Percentiles rank a stretch among this genome's conserved stretches.
These are phyloP conservation scores for Troides aeacus DNA, from an alignment of 2,888 invertebrate species.

Conservation along the genomic window DNA sequence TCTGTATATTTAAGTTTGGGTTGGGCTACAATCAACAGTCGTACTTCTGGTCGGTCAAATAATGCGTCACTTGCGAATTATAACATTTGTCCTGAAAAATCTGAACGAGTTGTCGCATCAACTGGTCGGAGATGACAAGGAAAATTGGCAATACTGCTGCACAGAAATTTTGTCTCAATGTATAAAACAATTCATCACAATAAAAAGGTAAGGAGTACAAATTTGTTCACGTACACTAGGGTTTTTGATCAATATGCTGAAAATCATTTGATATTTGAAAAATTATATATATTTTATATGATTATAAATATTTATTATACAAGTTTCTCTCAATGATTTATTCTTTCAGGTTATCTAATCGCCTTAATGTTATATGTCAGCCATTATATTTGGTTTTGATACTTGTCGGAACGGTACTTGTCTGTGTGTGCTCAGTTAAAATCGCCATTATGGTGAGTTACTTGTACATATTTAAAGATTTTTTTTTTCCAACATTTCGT, in stretches of 20 bases:
- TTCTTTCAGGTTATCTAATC: slow-evolving; percentile 59
- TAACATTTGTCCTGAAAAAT: slow-evolving; percentile 56
- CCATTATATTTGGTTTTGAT: slow-evolving; percentile 66
- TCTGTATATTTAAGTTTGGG: slow-evolving; percentile 51
- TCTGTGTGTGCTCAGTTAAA: slow-evolving; percentile 71
- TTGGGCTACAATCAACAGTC: slow-evolving; percentile 64
- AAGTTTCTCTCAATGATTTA: not conserved
- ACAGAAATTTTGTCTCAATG: slow-evolving; percentile 55
- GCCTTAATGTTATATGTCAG: slow-evolving; percentile 61
- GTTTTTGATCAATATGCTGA: not conserved
- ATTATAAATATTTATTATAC: no score
- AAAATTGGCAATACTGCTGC: slow-evolving; percentile 52
- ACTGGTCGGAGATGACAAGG: slow-evolving; percentile 39
- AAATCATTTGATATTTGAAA: not conserved
- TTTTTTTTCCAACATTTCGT: not conserved
- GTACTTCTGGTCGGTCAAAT: slow-evolving; percentile 60
- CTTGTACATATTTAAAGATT: no score
- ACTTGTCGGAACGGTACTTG: slow-evolving; percentile 60
- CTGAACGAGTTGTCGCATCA: slow-evolving; percentile 55
- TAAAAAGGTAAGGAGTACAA: slow-evolving; percentile 53
- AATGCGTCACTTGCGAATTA: slow-evolving; percentile 60
- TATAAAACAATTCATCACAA: slow-evolving; percentile 55
- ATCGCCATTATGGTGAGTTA: slow-evolving; percentile 68
- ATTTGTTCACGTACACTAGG: not conserved
- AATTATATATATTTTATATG: no score